These are phyloP conservation scores for Porites lobata DNA, from an alignment of 92 coral and sea anemone species.

Conservation along the genomic window DNA sequence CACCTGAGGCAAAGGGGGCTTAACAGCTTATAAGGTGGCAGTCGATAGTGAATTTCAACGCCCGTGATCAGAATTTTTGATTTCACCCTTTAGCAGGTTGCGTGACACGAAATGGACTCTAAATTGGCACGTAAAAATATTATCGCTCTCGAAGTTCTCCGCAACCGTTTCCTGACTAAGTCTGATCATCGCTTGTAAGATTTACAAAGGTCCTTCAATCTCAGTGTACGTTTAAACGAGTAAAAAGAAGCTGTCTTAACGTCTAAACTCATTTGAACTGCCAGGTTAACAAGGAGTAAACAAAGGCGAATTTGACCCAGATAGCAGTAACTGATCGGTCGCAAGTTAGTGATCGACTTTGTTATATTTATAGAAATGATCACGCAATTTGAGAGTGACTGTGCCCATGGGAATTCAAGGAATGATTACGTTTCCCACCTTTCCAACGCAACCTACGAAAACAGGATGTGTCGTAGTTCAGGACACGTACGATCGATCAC, in stretches of 20 bases:
- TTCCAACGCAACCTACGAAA: constrained; percentile 5
- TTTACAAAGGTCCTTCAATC: not conserved
- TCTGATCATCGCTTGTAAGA: not conserved
- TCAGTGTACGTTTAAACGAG: not conserved
- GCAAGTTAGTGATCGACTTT: not conserved
- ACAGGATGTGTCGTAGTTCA: constrained; percentile 30
- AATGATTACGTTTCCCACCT: constrained; percentile 12
- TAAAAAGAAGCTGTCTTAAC: not conserved
- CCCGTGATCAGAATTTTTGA: constrained; percentile 38
- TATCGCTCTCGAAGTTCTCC: not conserved
- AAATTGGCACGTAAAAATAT: constrained; percentile 5
- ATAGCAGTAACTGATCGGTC: not conserved
- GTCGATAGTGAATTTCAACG: not conserved
- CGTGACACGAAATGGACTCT: constrained; percentile 34
- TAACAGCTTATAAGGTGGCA: constrained; percentile 1
- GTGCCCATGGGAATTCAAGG: constrained; percentile 14
- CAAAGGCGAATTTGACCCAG: not conserved
- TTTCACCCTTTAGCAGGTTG: constrained; percentile 2
- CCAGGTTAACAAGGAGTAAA: not conserved
- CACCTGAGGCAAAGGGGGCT: constrained; percentile 13
- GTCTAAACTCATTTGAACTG: not conserved
- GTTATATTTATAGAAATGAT: constrained; percentile 48
- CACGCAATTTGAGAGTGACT: constrained; percentile 37
- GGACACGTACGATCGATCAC: constrained; percentile 18
- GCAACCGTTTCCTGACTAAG: not conserved